Evolutionary conservation across 2,113 vertebrate genomes (phyloP).

Genomic region (Noturus placidus): DNA sequence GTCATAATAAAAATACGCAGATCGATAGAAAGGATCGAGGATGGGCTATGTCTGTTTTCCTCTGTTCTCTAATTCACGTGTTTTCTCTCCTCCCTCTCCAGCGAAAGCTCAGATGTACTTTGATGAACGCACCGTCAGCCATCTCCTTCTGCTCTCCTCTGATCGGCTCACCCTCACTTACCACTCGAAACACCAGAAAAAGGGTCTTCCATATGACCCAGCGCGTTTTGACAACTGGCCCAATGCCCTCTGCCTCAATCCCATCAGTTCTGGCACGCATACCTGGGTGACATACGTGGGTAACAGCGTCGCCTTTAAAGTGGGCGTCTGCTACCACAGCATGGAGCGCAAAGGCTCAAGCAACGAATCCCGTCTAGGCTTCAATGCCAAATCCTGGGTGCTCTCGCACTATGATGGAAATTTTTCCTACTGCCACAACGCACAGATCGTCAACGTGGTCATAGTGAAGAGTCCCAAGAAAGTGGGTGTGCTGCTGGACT

Average conservation of each 20-base stretch:
- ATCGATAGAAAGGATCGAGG: background rate
- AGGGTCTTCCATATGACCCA: constrained; percentile 68
- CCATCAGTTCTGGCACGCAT: constrained; percentile 78
- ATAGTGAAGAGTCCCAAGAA: constrained; percentile 72
- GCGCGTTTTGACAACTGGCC: constrained; percentile 90
- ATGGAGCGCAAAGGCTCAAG: constrained; percentile 83
- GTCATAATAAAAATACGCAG: background rate
- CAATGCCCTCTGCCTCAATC: constrained; percentile 78
- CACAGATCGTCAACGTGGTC: constrained; percentile 67
- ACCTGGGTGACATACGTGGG: constrained; percentile 82
- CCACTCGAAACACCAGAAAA: constrained; percentile 74
- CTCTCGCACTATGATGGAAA: constrained; percentile 84
- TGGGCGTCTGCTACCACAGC: constrained; percentile 84
- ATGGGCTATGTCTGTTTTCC: background rate
- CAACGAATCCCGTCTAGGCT: constrained; percentile 80
- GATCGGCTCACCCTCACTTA: constrained; percentile 82
- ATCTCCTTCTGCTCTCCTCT: constrained; percentile 80
- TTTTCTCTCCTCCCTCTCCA: constrained; percentile 36
- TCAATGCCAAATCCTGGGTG: constrained; percentile 87
- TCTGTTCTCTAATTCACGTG: background rate
- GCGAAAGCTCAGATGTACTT: constrained; percentile 74
- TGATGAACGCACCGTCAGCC: constrained; percentile 80
- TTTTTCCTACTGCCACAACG: constrained; percentile 81
- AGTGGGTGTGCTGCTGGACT: constrained; percentile 85
- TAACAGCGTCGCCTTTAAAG: constrained; percentile 86